Evolutionary conservation across 2,113 vertebrate species (phyloP), one percentile per base, ranked within the genome.

Genomic region (Channa maculata): DNA sequence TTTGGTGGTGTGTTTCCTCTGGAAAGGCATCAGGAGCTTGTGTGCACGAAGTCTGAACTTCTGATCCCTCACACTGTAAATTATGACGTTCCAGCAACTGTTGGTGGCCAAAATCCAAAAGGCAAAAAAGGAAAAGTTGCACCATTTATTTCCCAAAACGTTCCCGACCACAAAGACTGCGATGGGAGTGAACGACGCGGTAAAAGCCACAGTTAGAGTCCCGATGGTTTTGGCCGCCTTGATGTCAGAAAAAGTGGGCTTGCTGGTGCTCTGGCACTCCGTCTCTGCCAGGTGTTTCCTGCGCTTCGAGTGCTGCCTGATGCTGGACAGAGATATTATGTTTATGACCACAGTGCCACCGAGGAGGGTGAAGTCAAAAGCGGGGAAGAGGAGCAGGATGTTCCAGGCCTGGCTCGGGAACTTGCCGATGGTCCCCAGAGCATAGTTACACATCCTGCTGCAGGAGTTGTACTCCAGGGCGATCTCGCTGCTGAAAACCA

Each of bases 391-490:
- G 3, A 95, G 80, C 1, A 95, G 91, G 48, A 95, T 92, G 65
- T 95, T 93, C 93, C 94, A 94, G 3, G 91, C 91, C 36, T 83
- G 84, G 37, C 80, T 85, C 0, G 93, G 89, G 55, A 92, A 91
- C 48, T 87, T 62, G 5, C 65, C 33, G 1, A 86, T 82, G 3
- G 83, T 80, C 2, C 86, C 89, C 64, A 87, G 61, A 0, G 92
- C 93, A 75, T 94, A 95, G 62, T 93, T 95, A 50, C 95, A 95
- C 94, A 95, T 95, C 14, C 94, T 87, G 71, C 94, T 95, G 87
- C 94, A 95, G 45, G 86, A 46, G 82, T 95, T 95, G 70, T 95
- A 95, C 84, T 95, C 94, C 78, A 95, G 81, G 1, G 91, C 86
- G 1, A 95, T 94, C 6, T 93, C 87, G 0, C 78, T 60, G 87